Percentiles rank a stretch among this genome's conserved stretches.
Evolutionary conservation across 2,797 vertebrate genomes (phyloP).

Genomic region (Acanthis flammea): DNA sequence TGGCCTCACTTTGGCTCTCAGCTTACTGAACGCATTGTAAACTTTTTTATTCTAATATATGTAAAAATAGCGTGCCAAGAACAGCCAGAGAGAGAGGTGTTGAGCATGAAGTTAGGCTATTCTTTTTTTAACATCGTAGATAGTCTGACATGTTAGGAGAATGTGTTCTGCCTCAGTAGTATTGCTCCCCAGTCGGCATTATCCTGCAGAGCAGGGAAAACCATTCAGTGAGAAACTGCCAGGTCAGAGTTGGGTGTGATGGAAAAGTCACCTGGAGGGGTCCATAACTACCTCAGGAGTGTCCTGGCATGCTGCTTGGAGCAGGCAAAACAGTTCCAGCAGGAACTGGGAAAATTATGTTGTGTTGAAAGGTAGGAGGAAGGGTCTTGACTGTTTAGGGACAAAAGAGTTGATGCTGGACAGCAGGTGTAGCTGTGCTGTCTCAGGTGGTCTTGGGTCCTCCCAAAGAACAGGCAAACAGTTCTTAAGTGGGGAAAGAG

Average conservation of each 20-base stretch:
- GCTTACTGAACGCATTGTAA: slow-evolving; percentile 12
- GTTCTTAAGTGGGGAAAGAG: background rate
- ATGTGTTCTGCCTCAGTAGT: background rate
- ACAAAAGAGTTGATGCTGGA: background rate
- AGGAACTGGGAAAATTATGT: background rate
- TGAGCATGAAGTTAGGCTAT: background rate
- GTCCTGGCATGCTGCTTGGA: background rate
- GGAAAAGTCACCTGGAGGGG: background rate
- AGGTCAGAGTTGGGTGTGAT: background rate
- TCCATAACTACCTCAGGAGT: background rate
- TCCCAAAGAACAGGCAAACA: background rate
- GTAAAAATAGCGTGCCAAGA: slow-evolving; percentile 4
- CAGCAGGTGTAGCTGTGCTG: background rate
- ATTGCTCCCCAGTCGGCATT: background rate
- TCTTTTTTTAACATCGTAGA: slow-evolving; percentile 1
- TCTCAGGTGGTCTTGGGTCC: background rate
- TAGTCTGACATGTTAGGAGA: background rate
- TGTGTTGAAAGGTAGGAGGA: background rate
- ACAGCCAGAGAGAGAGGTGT: background rate
- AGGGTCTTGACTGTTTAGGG: background rate
- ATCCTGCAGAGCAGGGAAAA: background rate
- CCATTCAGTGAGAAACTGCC: background rate
- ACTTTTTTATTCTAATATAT: slow-evolving; percentile 24
- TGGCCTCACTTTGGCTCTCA: slow-evolving; percentile 64
- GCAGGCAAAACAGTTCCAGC: background rate